phyloP scores from a whole-genome alignment of 2,113 vertebrate genomes.

The Hirundichthys speculiger region DNA sequence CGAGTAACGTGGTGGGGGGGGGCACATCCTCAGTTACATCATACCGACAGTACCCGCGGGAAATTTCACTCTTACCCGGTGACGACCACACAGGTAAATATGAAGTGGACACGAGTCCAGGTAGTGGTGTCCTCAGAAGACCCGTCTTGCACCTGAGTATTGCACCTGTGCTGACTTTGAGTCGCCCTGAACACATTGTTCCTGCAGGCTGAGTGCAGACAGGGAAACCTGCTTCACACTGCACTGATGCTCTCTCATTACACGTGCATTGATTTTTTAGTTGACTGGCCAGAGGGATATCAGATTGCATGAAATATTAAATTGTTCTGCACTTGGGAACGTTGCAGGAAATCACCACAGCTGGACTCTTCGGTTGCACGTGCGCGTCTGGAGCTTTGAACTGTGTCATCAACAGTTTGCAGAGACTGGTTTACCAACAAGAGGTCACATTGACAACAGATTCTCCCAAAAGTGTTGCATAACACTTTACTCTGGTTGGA shows the following conservation, averaged over 20 bases:
- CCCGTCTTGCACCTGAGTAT: too few relatives aligned
- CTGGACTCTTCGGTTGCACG: too few relatives aligned
- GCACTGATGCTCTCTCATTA: neutral
- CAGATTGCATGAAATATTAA: too few relatives aligned
- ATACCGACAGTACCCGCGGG: slow-evolving; percentile 5
- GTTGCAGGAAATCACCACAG: too few relatives aligned
- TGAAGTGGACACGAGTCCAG: too few relatives aligned
- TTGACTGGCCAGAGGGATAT: neutral
- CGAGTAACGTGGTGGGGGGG: too few relatives aligned
- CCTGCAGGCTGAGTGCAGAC: slow-evolving; percentile 26
- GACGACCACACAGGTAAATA: too few relatives aligned
- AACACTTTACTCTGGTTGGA: too few relatives aligned
- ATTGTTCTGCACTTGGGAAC: too few relatives aligned
- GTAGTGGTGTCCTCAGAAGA: too few relatives aligned
- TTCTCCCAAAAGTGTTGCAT: too few relatives aligned
- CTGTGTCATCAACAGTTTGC: slow-evolving; percentile 32
- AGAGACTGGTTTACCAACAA: slow-evolving; percentile 47
- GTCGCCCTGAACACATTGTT: slow-evolving; percentile 59
- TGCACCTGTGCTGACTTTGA: slow-evolving; percentile 54
- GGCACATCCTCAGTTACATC: slow-evolving; percentile 45
- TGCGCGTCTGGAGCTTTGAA: slow-evolving; percentile 22
- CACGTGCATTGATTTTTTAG: neutral
- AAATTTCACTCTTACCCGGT: neutral
- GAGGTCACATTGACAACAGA: too few relatives aligned
- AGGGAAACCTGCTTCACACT: neutral